These are phyloP conservation scores for Gallirallus australis DNA, from an alignment of 2,797 vertebrate species.

Conservation along the genomic window DNA sequence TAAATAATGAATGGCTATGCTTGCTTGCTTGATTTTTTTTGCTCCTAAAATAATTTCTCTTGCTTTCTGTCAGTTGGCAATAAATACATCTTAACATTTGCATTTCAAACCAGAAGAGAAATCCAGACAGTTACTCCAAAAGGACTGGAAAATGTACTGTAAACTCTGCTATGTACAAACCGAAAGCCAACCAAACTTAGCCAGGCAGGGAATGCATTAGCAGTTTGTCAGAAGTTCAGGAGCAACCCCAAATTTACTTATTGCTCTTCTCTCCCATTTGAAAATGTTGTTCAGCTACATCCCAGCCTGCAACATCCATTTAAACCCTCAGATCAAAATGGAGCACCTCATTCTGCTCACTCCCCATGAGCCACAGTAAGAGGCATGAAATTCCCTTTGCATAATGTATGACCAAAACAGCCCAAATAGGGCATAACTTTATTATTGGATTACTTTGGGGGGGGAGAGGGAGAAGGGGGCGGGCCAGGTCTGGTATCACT, in stretches of 20 bases:
- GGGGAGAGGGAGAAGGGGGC: too few relatives aligned
- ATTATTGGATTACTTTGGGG: background rate
- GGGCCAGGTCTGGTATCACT: background rate
- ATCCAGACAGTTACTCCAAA: slow-evolving; percentile 33
- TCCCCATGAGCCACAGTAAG: background rate
- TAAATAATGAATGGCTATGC: slow-evolving; percentile 61
- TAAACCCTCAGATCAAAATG: background rate
- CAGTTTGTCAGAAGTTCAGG: background rate
- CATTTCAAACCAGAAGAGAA: slow-evolving; percentile 43
- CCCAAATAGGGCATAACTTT: background rate
- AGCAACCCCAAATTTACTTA: background rate
- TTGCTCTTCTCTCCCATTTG: background rate
- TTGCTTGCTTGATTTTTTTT: slow-evolving; percentile 50
- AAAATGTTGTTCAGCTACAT: background rate
- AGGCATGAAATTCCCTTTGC: background rate
- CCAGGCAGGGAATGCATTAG: background rate
- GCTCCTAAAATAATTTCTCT: slow-evolving; percentile 64
- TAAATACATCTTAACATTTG: slow-evolving; percentile 59
- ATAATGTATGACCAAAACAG: background rate
- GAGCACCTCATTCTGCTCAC: background rate
- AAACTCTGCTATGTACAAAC: background rate
- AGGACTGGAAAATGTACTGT: slow-evolving; percentile 13
- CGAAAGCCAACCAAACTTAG: background rate
- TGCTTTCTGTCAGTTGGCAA: slow-evolving; percentile 60
- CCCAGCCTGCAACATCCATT: background rate